These are phyloP conservation scores for Egretta garzetta DNA, from an alignment of 2,113 vertebrate genomes.

Conservation along the genomic window DNA sequence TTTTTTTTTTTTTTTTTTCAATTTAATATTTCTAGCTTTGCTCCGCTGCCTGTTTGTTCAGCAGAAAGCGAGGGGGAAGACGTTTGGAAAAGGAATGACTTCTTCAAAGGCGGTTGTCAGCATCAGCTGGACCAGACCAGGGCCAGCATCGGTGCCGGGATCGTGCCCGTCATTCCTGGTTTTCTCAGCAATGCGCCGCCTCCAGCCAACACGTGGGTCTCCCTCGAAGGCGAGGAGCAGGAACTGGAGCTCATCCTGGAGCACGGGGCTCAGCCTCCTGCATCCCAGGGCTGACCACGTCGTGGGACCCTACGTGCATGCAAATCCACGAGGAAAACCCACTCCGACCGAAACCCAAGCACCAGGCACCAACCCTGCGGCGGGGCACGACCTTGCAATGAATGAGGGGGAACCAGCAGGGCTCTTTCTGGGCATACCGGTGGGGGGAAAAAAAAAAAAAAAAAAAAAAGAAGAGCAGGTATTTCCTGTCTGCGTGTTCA, in stretches of 20 bases:
- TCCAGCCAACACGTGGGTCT: not conserved
- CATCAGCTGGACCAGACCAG: not conserved
- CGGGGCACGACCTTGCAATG: not conserved
- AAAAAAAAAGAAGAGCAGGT: not conserved
- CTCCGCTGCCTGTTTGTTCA: not conserved
- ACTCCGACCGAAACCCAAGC: accelerated
- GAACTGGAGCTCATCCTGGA: not conserved
- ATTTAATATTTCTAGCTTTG: not conserved
- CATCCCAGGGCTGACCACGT: accelerated
- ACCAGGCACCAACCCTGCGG: not conserved
- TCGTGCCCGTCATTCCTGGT: accelerated
- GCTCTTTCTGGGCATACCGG: not conserved
- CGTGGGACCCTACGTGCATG: accelerated
- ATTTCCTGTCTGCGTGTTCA: not conserved
- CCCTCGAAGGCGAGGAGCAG: not conserved
- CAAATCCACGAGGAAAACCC: not conserved
- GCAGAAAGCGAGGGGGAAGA: not conserved
- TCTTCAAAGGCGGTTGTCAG: not conserved
- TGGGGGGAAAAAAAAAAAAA: too few relatives aligned
- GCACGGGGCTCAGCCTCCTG: accelerated
- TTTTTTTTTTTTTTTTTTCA: not conserved
- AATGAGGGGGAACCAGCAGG: not conserved
- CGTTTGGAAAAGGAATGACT: not conserved
- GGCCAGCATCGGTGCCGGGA: not conserved
- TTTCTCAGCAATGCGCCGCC: not conserved